A percentile compares a stretch with the other conserved stretches of the same genome.
These are phyloP conservation scores for Drosophila sulfurigaster DNA, from an alignment of 1,140 invertebrate genomes.

Conservation along the genomic window DNA sequence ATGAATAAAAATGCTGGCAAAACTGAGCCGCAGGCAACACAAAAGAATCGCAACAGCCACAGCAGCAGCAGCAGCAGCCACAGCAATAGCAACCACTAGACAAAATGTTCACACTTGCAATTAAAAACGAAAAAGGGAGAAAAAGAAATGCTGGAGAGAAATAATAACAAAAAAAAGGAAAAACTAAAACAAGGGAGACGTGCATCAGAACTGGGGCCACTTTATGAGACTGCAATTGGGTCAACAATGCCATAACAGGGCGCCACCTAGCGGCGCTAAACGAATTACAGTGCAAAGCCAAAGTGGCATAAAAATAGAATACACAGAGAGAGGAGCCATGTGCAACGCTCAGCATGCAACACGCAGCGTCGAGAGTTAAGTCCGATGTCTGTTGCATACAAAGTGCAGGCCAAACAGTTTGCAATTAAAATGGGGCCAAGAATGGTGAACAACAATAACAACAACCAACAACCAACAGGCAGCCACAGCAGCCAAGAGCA, in stretches of 20 bases:
- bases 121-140: slow-evolving; percentile 25
- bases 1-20: slow-evolving; percentile 44
- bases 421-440: slow-evolving; percentile 78
- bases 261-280: slow-evolving; percentile 75
- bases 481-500: slow-evolving; percentile 15
- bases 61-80: slow-evolving; percentile 7
- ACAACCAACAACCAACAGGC: background rate
- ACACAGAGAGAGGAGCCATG: background rate
- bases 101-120: slow-evolving; percentile 54
- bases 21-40: slow-evolving; percentile 25
- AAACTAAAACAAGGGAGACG: background rate
- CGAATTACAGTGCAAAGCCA: slow-evolving; percentile 65
- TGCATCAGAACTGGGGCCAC: slow-evolving; percentile 22
- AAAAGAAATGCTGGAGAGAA: background rate
- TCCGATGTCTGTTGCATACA: slow-evolving; percentile 66
- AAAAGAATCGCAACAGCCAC: slow-evolving; percentile 5
- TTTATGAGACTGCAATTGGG: slow-evolving; percentile 67
- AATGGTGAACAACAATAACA: slow-evolving; percentile 57
- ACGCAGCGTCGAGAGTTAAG: background rate
- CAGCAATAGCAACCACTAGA: slow-evolving; percentile 15
- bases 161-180: slow-evolving; percentile 3
- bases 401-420: slow-evolving; percentile 67
- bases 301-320: slow-evolving; percentile 76
- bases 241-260: slow-evolving; percentile 62
- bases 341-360: background rate